Evolutionary conservation across 2,113 vertebrate genomes (phyloP).

Genomic region (Lynx canadensis): DNA sequence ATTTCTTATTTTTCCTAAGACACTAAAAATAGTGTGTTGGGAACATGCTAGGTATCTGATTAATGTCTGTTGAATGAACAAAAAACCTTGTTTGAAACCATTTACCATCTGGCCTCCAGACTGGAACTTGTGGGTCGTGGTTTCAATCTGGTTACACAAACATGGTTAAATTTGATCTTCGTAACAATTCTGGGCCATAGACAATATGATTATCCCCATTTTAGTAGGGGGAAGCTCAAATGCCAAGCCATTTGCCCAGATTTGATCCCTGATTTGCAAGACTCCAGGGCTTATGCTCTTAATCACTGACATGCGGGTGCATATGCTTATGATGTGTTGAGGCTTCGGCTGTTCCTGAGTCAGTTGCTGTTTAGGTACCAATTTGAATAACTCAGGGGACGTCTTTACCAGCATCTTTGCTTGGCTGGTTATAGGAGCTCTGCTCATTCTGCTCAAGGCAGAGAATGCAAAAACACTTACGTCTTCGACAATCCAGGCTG

Average conservation of each 20-base stretch:
- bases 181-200: background rate
- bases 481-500: background rate
- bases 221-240: background rate
- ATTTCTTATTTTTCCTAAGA: constrained; percentile 19
- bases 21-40: background rate
- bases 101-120: background rate
- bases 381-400: background rate
- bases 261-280: background rate
- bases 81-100: background rate
- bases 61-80: background rate
- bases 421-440: background rate
- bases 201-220: background rate
- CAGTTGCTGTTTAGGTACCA: background rate
- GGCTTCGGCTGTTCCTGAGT: background rate
- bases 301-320: accelerated
- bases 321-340: accelerated
- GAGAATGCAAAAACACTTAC: background rate
- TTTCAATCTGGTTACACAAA: background rate
- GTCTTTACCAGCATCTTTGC: background rate
- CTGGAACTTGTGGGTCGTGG: background rate
- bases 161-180: background rate
- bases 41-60: background rate
- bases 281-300: background rate
- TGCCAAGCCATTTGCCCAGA: background rate
- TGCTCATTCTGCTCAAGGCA: background rate